Evolutionary conservation across 2,113 vertebrate species (phyloP).

Genomic region (Chaetodon trifascialis): DNA sequence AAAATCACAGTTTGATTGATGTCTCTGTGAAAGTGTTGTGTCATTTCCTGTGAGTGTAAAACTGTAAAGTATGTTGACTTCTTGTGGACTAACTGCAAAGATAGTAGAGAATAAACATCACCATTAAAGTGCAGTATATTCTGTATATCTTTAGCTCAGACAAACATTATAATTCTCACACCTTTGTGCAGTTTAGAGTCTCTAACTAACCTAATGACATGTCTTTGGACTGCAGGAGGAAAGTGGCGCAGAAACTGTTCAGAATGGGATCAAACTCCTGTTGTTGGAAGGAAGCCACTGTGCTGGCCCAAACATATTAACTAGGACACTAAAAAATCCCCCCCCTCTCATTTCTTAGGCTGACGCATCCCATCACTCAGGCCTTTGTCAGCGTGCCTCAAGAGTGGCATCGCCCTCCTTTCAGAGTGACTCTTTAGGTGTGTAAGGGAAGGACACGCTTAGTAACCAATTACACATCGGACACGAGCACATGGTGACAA

Average conservation of each 20-base stretch:
- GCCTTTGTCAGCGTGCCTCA: neutral
- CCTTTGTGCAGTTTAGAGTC: neutral
- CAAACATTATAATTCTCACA: neutral
- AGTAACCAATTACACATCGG: neutral
- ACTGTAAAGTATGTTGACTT: neutral
- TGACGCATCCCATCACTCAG: neutral
- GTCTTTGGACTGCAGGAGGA: neutral
- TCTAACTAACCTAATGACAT: neutral
- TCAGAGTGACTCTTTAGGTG: conserved; percentile 8
- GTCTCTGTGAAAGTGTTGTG: neutral
- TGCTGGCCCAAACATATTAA: neutral
- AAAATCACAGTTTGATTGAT: neutral
- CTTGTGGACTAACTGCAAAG: neutral
- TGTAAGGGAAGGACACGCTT: neutral
- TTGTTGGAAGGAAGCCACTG: neutral
- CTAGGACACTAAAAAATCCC: neutral
- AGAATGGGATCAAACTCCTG: neutral
- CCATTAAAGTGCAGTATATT: neutral
- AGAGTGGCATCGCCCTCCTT: no score
- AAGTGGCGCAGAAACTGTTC: neutral
- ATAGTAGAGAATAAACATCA: neutral
- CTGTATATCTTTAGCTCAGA: neutral
- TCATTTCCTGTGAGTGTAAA: neutral
- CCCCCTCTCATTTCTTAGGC: neutral
- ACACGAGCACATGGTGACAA: neutral